Evolutionary conservation across 2,113 vertebrate species (phyloP).

Genomic region (Antennarius striatus): DNA sequence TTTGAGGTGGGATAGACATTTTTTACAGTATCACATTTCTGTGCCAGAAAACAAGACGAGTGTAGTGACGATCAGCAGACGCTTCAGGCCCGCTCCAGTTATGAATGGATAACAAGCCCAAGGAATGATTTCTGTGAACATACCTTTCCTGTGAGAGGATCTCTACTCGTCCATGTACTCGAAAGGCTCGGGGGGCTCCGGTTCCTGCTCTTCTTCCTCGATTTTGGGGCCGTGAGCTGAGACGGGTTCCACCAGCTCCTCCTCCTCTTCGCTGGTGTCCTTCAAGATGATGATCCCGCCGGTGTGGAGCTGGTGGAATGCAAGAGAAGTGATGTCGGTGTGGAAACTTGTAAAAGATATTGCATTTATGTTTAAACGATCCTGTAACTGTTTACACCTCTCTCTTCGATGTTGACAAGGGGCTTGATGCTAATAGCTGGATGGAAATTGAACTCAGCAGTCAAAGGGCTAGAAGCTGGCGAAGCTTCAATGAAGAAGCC

Average conservation of each 20-base stretch:
- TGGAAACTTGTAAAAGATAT: neutral
- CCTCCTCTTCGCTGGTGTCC: constrained; percentile 94
- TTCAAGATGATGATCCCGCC: constrained; percentile 98
- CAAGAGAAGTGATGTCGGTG: neutral
- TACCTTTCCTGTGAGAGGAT: constrained; percentile 33
- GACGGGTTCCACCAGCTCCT: constrained; percentile 96
- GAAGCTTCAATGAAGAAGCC: neutral
- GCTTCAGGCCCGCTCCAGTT: neutral
- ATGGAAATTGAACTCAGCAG: constrained; percentile 2
- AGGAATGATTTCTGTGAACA: constrained; percentile 9
- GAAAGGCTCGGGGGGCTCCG: constrained; percentile 95
- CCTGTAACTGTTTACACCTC: constrained; percentile 10
- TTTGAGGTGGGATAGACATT: neutral
- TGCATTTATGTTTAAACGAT: neutral
- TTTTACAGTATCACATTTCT: neutral
- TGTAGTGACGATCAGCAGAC: neutral
- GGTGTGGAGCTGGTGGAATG: constrained; percentile 85
- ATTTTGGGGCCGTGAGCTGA: constrained; percentile 97
- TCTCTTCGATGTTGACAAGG: neutral
- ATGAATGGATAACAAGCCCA: constrained; percentile 17
- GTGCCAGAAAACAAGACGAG: neutral
- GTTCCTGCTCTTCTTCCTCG: constrained; percentile 97
- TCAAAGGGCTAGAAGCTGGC: neutral
- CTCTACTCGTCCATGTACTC: constrained; percentile 96
- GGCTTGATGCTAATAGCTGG: neutral